phyloP scores from a whole-genome alignment of 35 echinoderm and acorn worm species.

The Ophiothrix spiculata region DNA sequence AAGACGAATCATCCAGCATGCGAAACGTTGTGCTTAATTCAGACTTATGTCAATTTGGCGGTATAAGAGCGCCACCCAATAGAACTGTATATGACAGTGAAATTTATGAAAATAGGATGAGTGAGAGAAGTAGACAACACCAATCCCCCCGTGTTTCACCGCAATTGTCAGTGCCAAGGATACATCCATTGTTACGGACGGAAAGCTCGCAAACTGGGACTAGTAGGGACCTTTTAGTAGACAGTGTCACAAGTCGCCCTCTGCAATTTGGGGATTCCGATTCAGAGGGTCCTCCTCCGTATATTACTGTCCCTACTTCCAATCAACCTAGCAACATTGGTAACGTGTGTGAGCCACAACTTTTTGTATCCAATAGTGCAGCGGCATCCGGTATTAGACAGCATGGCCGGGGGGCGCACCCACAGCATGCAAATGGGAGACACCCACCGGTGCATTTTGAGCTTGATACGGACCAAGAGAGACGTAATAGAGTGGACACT shows the following conservation, averaged over 20 bases:
- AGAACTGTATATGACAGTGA: conserved; percentile 71
- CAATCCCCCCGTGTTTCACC: not conserved
- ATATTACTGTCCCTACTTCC: conserved; percentile 46
- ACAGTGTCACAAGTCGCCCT: conserved; percentile 63
- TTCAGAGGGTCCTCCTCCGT: conserved; percentile 70
- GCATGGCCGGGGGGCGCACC: not conserved
- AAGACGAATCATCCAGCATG: conserved; percentile 64
- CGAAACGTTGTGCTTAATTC: conserved; percentile 45
- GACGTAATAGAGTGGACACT: not conserved
- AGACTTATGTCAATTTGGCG: conserved; percentile 40
- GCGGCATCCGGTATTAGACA: not conserved
- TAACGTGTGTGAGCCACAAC: conserved; percentile 62
- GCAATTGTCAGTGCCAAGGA: not conserved
- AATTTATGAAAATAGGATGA: not conserved
- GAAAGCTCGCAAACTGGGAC: not conserved
- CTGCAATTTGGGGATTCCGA: conserved; percentile 56
- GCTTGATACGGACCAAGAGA: not conserved
- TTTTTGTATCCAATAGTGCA: not conserved
- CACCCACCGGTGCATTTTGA: not conserved
- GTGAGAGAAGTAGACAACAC: not conserved
- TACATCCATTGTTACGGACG: not conserved
- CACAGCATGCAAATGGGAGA: not conserved
- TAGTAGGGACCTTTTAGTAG: conserved; percentile 36
- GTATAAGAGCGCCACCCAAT: conserved; percentile 75
- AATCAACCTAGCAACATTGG: conserved; percentile 56